A percentile compares a stretch with the other conserved stretches of the same genome.
phyloP scores from a whole-genome alignment of 2,888 invertebrate species.

The Tolmerus cingulatus region DNA sequence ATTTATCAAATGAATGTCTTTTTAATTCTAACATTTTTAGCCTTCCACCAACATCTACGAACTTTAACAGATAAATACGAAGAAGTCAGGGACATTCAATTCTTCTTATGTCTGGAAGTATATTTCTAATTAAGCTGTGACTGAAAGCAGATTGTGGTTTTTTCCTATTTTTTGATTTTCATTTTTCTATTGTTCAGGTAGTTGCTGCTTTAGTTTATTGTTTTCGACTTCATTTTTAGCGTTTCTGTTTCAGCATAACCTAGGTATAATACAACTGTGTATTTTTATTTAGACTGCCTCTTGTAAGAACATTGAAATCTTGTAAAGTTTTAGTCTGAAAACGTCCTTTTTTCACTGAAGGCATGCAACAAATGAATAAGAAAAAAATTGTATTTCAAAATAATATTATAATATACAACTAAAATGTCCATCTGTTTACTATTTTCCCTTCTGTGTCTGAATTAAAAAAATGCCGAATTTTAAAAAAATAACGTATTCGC shows the following conservation, averaged over 20 bases:
- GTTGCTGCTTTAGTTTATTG: not conserved
- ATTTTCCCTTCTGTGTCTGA: not conserved
- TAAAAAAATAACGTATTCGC: not conserved
- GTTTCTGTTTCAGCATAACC: not conserved
- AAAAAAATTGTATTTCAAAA: not conserved
- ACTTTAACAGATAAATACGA: not conserved
- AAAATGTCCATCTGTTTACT: not conserved
- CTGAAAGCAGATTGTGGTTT: not conserved
- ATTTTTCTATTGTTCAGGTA: not conserved
- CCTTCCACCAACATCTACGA: not conserved
- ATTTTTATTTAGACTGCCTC: not conserved
- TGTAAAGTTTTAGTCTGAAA: not conserved
- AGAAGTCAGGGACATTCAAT: not conserved
- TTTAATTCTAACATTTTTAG: not conserved
- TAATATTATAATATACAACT: not conserved
- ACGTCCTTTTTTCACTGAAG: not conserved
- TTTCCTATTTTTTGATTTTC: not conserved
- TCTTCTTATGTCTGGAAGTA: not conserved
- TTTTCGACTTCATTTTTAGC: not conserved
- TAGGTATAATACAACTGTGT: not conserved
- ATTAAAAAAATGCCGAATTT: not conserved
- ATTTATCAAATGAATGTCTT: not conserved
- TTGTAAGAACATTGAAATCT: not conserved
- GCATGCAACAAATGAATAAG: not conserved
- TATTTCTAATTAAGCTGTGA: not conserved